A percentile compares a stretch with the other conserved stretches of the same genome.
These are phyloP conservation scores for Muscina levida DNA, from an alignment of 2,888 invertebrate genomes.

Conservation along the genomic window DNA sequence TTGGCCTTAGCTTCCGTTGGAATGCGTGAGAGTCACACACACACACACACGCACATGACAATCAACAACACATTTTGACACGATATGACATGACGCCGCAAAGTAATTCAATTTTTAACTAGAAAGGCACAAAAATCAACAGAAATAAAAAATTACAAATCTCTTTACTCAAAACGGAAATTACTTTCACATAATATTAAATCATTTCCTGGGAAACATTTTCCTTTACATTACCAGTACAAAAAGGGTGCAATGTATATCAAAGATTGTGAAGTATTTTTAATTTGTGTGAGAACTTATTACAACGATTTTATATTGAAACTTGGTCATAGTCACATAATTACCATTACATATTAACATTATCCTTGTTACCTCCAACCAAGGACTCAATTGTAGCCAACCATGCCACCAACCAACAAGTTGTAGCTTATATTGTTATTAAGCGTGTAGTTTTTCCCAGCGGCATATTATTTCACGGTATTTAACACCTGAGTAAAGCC, in stretches of 20 bases:
- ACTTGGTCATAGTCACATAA: background rate
- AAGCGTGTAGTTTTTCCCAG: conserved; percentile 7
- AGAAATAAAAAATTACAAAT: no score
- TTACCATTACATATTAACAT: conserved; percentile 7
- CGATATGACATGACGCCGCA: no score
- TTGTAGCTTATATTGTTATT: background rate
- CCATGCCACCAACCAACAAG: conserved; percentile 13
- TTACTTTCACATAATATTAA: background rate
- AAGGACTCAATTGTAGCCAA: conserved; percentile 10
- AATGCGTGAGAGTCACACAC: no score
- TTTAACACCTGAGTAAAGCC: conserved; percentile 47
- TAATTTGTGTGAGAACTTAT: conserved; percentile 2
- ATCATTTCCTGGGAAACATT: background rate
- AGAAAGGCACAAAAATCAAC: no score
- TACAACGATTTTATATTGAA: background rate
- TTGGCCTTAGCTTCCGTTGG: no score
- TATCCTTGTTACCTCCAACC: conserved; percentile 16
- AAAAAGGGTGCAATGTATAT: background rate
- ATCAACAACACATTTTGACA: no score
- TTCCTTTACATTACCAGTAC: background rate
- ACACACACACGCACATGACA: no score
- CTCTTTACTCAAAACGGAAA: no score
- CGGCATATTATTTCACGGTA: conserved; percentile 50
- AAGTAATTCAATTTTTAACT: no score
- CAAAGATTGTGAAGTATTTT: background rate